Conservation (phyloP, 2,888 invertebrate species). For the Drosophila paranaensis region DNA sequence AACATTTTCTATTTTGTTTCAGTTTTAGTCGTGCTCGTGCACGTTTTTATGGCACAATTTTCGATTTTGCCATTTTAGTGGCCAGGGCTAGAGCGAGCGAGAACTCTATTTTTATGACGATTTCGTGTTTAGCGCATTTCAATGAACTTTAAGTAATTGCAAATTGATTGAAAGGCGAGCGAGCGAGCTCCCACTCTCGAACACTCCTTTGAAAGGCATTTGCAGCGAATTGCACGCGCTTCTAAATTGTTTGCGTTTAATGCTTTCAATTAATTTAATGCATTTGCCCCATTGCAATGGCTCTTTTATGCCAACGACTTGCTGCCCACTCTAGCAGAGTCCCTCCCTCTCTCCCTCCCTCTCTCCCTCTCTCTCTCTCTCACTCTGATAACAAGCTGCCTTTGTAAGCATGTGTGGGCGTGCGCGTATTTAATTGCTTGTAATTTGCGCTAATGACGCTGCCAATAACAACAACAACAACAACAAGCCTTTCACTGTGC, state of each 20-base stretch:
- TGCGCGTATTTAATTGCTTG: slow-evolving; percentile 71
- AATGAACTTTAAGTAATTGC: slow-evolving; percentile 80
- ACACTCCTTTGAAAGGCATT: slow-evolving; percentile 23
- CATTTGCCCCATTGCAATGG: slow-evolving; percentile 51
- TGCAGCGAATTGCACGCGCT: slow-evolving; percentile 46
- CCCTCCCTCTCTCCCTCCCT: background rate
- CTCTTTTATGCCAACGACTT: slow-evolving; percentile 19
- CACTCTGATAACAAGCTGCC: slow-evolving; percentile 44
- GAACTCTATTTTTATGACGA: slow-evolving; percentile 69
- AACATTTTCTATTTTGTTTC: slow-evolving; percentile 67
- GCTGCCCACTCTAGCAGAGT: background rate
- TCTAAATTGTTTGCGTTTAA: slow-evolving; percentile 70
- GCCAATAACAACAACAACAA: slow-evolving; percentile 51
- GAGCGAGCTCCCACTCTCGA: background rate
- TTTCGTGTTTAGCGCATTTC: slow-evolving; percentile 75
- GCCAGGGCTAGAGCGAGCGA: background rate
- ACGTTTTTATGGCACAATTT: slow-evolving; percentile 61
- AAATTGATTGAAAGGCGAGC: slow-evolving; percentile 73
- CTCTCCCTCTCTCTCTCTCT: background rate
- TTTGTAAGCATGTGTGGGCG: slow-evolving; percentile 32
- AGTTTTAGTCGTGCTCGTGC: slow-evolving; percentile 44
- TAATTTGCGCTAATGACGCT: slow-evolving; percentile 76
- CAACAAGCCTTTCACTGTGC: slow-evolving; percentile 27
- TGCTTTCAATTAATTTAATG: slow-evolving; percentile 79
- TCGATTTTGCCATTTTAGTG: slow-evolving; percentile 23